Base-by-base conservation (phyloP, 2,797 vertebrate genomes). In the Pachyuromys duprasi region DNA sequence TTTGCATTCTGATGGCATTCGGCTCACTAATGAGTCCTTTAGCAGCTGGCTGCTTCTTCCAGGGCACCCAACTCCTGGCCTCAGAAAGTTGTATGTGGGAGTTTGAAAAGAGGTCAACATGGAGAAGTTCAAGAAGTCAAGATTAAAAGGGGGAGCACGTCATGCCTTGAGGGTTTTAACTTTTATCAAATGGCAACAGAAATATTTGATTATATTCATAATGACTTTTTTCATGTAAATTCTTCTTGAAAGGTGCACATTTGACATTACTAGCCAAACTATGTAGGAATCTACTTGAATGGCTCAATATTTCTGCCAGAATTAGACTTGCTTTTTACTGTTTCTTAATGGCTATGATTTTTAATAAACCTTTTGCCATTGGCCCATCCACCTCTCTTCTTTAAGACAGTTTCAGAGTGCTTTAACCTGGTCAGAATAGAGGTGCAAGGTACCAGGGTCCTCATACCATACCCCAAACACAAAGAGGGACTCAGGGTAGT, bases 361-460 rank as follows among this genome's bases (percentile, higher is more conserved):
- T 86, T 36, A 92, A 67, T 86, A 74, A 63, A 82, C 45, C 8
- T 78, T 65, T 96, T 92, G 28, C 86, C 14, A 74, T 26, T 45
- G 31, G 60, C 24, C 14, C 17, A 31, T 72, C 7, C 63, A 15
- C 39, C 26, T 72, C 42, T 39, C 33, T 24, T 14, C 22, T 18
- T 63, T 18, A 80, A 72, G 70, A 12, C 1, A 57, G 55, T 55
- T 90, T 90, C n/a, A 49, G 42, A 80, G 63, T 22, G 45, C 60
- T 76, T 69, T 22, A 11, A 26, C 24, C 39, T 20, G 83, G n/a
- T 11, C 2, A 53, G 13, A 9, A 15, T 8, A 2, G 33, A 90
- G 24, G 36, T 63, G 17, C 53, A 67, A 90, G 55, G 12, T 53
- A 3, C 36, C 78, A 7, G 67, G 63, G 6, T 36, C n/a, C 12